Evolutionary conservation across 1,140 invertebrate species (phyloP), one percentile per base, ranked within the genome.

Genomic region (Dinoponera quadriceps): DNA sequence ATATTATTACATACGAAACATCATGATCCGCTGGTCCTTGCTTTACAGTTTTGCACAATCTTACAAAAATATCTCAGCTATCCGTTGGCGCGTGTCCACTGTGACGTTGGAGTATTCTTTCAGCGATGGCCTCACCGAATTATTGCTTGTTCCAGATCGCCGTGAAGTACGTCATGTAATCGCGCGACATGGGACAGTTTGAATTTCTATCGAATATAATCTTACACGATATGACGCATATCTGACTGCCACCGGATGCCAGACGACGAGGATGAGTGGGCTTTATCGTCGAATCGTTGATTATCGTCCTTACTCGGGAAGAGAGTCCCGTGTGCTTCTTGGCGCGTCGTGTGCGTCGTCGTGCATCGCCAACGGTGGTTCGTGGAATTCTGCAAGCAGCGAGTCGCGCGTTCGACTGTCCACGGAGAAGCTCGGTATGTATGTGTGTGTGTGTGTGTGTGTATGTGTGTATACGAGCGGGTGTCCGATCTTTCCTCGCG

Each of bases 51-150:
- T 69, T 80, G n/a, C n/a, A 69, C 51, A 57, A 57, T 71, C 33
- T 80, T 80, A 80, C 20, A 80, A 80, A 80, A 80, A 80, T 80
- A 80, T 71, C 69, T 57, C 27, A 55, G 54, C 18, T 69, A 69
- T 55, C 49, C 75, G 38, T 22, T 68, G 51, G 13, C 57, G n/a
- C 2, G 22, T 66, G 27, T 55, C 4, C n/a, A 16, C n/a, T 18
- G 55, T 38, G 29, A 63, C 14, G 25, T 0, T 78, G 33, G 33
- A 78, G 51, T 69, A 78, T 78, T 78, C 49, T 22, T 69, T 69
- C 38, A 1, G 7, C 51, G n/a, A 14, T 48, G n/a, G 72, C 4
- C 29, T 54, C 29, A 16, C 63, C 11, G n/a, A 44, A 9, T 69
- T 80, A 80, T 69, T 59, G 75, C 75, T 25, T 59, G 55, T 33